Evolutionary conservation across 1,140 invertebrate species (phyloP).

Genomic region (Brachionus koreanus): DNA sequence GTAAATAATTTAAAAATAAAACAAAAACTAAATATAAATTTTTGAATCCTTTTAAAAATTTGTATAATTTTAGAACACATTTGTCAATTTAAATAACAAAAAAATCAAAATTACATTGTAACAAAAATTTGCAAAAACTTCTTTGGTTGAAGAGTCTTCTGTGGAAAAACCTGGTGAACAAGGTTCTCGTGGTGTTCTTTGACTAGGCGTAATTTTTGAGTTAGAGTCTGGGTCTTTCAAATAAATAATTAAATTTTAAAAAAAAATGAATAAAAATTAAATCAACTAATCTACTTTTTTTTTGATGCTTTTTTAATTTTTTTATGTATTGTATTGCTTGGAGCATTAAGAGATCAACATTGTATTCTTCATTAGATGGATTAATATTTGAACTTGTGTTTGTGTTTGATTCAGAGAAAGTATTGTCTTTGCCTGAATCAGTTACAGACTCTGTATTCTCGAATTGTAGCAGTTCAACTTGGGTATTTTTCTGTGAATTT

Average conservation of each 20-base stretch:
- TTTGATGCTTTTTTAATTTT: slow-evolving; percentile 24
- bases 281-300: not conserved
- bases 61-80: too few relatives aligned
- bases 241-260: not conserved
- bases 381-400: not conserved
- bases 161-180: not conserved
- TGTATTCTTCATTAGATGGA: not conserved
- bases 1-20: too few relatives aligned
- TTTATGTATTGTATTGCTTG: slow-evolving; percentile 32
- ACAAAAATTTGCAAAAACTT: slow-evolving; percentile 7
- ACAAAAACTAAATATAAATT: too few relatives aligned
- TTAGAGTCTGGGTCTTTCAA: not conserved
- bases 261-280: not conserved
- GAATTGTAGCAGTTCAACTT: not conserved
- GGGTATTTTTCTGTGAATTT: not conserved
- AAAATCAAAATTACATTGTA: not conserved
- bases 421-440: not conserved
- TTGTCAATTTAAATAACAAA: too few relatives aligned
- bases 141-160: not conserved
- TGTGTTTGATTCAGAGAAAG: not conserved
- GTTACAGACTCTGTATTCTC: not conserved
- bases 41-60: too few relatives aligned
- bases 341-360: not conserved
- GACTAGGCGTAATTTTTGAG: not conserved
- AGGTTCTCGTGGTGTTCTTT: not conserved